Conservation (phyloP, 2,113 vertebrate species). For the Pituophis catenifer region DNA sequence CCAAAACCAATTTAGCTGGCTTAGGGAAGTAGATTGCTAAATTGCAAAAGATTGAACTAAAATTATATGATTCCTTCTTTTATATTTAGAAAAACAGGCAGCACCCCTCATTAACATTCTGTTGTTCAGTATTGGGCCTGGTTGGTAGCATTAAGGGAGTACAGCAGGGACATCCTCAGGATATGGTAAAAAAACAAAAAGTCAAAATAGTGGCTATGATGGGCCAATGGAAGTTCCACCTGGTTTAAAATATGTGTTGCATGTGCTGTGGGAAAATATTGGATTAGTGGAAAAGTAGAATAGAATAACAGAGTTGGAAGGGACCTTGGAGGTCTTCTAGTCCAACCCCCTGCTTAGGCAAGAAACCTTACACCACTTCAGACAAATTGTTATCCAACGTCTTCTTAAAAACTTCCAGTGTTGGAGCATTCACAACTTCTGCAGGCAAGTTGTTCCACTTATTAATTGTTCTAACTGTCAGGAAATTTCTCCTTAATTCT, state of each 20-base stretch:
- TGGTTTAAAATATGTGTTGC: not conserved
- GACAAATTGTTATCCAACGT: too few species aligned
- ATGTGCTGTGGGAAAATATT: not conserved
- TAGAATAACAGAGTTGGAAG: too few species aligned
- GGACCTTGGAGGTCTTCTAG: too few species aligned
- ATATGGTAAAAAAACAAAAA: not conserved
- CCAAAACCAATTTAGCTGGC: not conserved
- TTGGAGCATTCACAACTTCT: too few species aligned
- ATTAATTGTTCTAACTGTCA: too few species aligned
- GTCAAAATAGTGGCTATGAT: not conserved
- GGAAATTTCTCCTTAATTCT: too few species aligned
- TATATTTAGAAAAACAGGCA: not conserved
- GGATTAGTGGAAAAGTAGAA: not conserved
- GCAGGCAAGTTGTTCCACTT: too few species aligned
- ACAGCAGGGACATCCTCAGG: not conserved
- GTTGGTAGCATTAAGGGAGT: not conserved
- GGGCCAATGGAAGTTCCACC: not conserved
- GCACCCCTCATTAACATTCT: not conserved
- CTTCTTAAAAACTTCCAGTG: too few species aligned
- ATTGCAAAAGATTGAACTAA: not conserved
- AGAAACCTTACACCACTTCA: too few species aligned
- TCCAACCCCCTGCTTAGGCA: too few species aligned
- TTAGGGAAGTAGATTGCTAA: not conserved
- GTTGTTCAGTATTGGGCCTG: not conserved
- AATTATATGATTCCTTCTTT: not conserved